Evolutionary conservation across 2,113 vertebrate species (phyloP), one percentile per base, ranked within the genome.

Genomic region (Panurus biarmicus): DNA sequence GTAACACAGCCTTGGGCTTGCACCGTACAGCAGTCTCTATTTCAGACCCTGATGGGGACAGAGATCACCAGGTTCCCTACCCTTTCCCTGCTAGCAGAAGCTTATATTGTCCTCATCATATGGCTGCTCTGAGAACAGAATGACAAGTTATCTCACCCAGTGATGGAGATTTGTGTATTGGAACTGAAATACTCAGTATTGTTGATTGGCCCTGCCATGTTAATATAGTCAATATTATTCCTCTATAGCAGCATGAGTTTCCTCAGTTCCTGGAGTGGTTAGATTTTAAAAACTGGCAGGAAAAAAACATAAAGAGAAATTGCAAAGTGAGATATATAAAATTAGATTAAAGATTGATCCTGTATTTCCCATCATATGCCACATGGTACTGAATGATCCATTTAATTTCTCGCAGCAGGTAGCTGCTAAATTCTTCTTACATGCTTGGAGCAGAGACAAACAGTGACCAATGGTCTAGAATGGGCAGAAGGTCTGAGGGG

Each of bases 401-500:
- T 65, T 72, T 69, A 35, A 82, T 71, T 95, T 89, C 61, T 75
- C 6, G 2, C 12, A 45, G 57, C 36, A 81, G 33, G 69, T 71
- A 87, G 17, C 38, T 91, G 36, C 35, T 38, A 70, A 73, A 65
- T 58, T 85, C 54, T 70, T 16, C 10, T 78, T 75, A 45, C 8
- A 5, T 24, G 23, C 25, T 79, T 75, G 2, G 14, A 89, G 24
- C 16, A 72, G 35, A 74, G 13, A 60, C 36, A 87, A 78, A 76
- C 19, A 44, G 14, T 1, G 1, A 33, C 10, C 1, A 0, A 31
- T 28, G 8, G 17, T 65, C 22, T 31, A 65, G 29, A 89, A 87
- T 0, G 5, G 45, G 44, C 19, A 89, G n/a, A 65, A 56, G 22
- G 7, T 20, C 35, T 58, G 24, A 66, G n/a, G 5, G 21, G 16